Percentiles rank a stretch among this genome's conserved stretches.
phyloP scores from a whole-genome alignment of 2,888 invertebrate genomes.

The Catocala nupta region DNA sequence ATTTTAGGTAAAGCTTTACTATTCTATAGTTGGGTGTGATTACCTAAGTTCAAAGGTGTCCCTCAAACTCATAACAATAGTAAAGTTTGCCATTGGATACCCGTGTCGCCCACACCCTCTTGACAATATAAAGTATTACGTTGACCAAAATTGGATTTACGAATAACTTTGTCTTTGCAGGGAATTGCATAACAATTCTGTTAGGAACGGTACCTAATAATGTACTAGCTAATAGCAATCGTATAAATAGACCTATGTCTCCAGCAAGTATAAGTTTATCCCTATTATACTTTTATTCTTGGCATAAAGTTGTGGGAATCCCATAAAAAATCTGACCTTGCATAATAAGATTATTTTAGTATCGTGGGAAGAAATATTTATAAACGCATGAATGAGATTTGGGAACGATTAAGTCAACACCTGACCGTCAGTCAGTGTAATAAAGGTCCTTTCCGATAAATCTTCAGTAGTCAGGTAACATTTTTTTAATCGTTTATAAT shows the following conservation, averaged over 20 bases:
- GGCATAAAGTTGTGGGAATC: constrained; percentile 26
- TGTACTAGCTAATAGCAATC: too few species aligned
- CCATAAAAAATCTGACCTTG: constrained; percentile 49
- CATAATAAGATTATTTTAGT: constrained; percentile 49
- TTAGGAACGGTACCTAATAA: too few species aligned
- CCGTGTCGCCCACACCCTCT: constrained; percentile 53
- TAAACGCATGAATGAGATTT: constrained; percentile 59
- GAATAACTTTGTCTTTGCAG: constrained; percentile 51
- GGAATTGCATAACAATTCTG: constrained; percentile 18
- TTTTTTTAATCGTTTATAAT: constrained; percentile 56
- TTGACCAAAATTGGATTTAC: constrained; percentile 49
- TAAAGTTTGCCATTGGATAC: constrained; percentile 34
- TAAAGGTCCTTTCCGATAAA: constrained; percentile 58
- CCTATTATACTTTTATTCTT: neutral
- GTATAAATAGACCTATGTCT: too few species aligned
- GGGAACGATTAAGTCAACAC: constrained; percentile 71
- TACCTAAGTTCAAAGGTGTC: constrained; percentile 69
- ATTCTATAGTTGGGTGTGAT: constrained; percentile 47
- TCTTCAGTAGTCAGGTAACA: constrained; percentile 71
- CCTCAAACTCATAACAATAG: constrained; percentile 58
- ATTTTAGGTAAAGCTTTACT: constrained; percentile 17
- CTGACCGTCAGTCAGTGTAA: constrained; percentile 65
- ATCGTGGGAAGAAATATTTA: constrained; percentile 75
- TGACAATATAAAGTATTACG: constrained; percentile 54
- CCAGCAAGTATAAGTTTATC: too few species aligned